Evolutionary conservation across 2,888 invertebrate genomes (phyloP).

Genomic region (Rhagonycha lutea): DNA sequence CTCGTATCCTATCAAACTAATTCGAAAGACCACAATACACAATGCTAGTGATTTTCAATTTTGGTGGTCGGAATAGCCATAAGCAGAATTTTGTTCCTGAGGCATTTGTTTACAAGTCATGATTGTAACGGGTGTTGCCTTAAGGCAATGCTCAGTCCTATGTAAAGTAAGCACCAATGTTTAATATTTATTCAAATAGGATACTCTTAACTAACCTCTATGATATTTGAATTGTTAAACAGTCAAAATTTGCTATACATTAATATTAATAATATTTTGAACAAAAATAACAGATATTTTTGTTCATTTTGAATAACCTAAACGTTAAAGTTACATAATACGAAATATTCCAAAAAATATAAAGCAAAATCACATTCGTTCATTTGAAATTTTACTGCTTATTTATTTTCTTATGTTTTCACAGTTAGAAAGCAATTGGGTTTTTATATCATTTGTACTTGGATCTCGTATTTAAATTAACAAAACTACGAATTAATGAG

Average conservation of each 20-base stretch:
- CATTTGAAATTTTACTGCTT: too few species aligned
- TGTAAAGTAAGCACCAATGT: conserved; percentile 21
- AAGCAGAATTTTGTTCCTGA: conserved; percentile 12
- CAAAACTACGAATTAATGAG: not conserved
- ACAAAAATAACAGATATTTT: not conserved
- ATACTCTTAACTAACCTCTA: not conserved
- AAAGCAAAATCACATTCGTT: too few species aligned
- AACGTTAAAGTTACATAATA: too few species aligned
- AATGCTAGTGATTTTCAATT: conserved; percentile 29
- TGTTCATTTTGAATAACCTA: not conserved
- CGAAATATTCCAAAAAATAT: too few species aligned
- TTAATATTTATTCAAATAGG: conserved; percentile 31
- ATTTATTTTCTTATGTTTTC: too few species aligned
- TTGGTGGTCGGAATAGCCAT: conserved; percentile 25
- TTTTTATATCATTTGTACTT: not conserved
- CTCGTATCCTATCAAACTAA: conserved; percentile 18
- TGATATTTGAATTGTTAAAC: not conserved
- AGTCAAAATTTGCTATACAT: not conserved
- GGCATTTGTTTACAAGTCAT: conserved; percentile 34
- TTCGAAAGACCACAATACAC: conserved; percentile 21
- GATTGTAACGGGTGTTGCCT: conserved; percentile 29
- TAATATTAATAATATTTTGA: not conserved
- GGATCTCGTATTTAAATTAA: not conserved
- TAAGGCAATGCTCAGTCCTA: conserved; percentile 22
- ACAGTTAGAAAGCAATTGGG: too few species aligned